Evolutionary conservation across 2,113 vertebrate species (phyloP).

Genomic region (Laterallus jamaicensis): DNA sequence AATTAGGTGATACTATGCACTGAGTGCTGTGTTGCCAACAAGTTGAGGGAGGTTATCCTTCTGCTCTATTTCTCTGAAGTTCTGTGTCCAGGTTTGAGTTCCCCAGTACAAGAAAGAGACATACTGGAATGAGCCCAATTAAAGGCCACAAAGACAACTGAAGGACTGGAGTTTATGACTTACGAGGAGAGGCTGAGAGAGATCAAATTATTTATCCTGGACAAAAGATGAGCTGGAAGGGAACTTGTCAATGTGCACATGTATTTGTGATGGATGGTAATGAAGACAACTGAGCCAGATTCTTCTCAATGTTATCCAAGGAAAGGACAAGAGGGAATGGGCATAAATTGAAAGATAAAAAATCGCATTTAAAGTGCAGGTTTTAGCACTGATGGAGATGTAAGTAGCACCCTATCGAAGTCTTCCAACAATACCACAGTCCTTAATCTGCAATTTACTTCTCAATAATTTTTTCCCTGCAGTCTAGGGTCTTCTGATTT

Average conservation of each 20-base stretch:
- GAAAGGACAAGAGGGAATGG: neutral
- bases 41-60: neutral
- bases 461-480: neutral
- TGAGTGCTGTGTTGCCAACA: neutral
- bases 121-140: neutral
- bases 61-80: neutral
- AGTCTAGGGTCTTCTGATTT: neutral
- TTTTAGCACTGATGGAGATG: neutral
- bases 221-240: neutral
- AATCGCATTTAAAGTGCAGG: neutral
- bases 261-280: neutral
- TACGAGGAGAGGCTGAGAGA: neutral
- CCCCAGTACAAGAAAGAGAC: neutral
- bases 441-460: neutral
- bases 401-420: neutral
- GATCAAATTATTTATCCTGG: neutral
- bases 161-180: neutral
- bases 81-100: neutral
- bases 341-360: neutral
- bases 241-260: neutral
- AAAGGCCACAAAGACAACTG: neutral
- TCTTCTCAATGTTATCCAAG: neutral
- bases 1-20: neutral
- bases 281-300: neutral
- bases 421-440: neutral